These are phyloP conservation scores for Acromyrmex charruanus DNA, from an alignment of 1,140 invertebrate genomes.

Conservation along the genomic window DNA sequence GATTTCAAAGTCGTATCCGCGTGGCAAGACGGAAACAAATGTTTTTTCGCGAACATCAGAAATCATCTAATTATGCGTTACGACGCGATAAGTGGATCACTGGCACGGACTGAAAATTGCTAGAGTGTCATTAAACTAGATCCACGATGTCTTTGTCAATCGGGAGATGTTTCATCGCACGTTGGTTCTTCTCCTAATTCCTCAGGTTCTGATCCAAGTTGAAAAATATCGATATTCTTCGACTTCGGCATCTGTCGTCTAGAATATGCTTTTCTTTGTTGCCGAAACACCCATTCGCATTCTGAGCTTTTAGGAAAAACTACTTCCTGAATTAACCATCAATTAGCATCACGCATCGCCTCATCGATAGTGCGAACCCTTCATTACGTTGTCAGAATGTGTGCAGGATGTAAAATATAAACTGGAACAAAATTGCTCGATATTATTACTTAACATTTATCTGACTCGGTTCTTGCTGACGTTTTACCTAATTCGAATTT, in stretches of 20 bases:
- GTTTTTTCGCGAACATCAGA: background rate
- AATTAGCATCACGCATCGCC: background rate
- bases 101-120: conserved; percentile 3
- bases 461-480: background rate
- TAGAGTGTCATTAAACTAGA: background rate
- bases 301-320: background rate
- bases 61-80: conserved; percentile 15
- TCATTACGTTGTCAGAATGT: conserved; percentile 25
- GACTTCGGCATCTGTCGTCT: background rate
- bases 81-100: conserved; percentile 56
- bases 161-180: background rate
- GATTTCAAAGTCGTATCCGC: background rate
- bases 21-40: conserved; percentile 6
- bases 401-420: background rate
- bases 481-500: background rate
- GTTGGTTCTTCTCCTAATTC: background rate
- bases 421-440: background rate
- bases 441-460: background rate
- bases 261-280: background rate
- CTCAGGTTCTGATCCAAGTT: background rate
- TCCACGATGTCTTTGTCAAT: conserved; percentile 4
- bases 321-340: conserved; percentile 31
- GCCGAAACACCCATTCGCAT: background rate
- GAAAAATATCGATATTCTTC: background rate
- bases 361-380: background rate